phyloP scores from a whole-genome alignment of 2,888 invertebrate genomes.

The Keiferia lycopersicella region DNA sequence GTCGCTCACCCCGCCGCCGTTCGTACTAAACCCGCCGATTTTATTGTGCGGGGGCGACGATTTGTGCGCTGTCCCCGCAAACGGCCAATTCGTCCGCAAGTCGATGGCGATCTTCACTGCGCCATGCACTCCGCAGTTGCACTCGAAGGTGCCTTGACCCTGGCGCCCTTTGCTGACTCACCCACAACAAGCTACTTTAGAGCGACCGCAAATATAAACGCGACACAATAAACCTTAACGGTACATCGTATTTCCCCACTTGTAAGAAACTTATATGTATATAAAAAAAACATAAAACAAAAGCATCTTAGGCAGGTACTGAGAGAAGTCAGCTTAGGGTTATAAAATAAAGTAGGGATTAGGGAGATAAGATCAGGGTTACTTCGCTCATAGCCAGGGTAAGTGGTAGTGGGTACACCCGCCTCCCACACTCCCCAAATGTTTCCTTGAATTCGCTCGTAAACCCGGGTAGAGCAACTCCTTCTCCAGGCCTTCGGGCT shows the following conservation, averaged over 20 bases:
- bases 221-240: background rate
- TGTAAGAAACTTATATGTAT: no score
- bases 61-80: constrained; percentile 58
- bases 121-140: constrained; percentile 33
- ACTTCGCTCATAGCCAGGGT: constrained; percentile 14
- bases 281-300: background rate
- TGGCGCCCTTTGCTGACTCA: constrained; percentile 38
- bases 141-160: constrained; percentile 39
- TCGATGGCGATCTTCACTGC: constrained; percentile 45
- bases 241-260: background rate
- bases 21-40: constrained; percentile 60
- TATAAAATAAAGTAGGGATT: constrained; percentile 14
- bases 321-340: constrained; percentile 3
- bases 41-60: constrained; percentile 71
- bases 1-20: constrained; percentile 64
- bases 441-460: constrained; percentile 19
- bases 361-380: constrained; percentile 15
- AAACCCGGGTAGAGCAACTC: constrained; percentile 11
- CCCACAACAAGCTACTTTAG: constrained; percentile 19
- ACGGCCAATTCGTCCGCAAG: constrained; percentile 55
- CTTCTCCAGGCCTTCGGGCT: constrained; percentile 3
- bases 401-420: constrained; percentile 1
- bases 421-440: constrained; percentile 17
- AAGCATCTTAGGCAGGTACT: background rate
- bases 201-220: background rate